Percentiles rank a stretch among this genome's conserved stretches.
phyloP scores from a whole-genome alignment of 2,797 vertebrate species.

The Notamacropus eugenii region DNA sequence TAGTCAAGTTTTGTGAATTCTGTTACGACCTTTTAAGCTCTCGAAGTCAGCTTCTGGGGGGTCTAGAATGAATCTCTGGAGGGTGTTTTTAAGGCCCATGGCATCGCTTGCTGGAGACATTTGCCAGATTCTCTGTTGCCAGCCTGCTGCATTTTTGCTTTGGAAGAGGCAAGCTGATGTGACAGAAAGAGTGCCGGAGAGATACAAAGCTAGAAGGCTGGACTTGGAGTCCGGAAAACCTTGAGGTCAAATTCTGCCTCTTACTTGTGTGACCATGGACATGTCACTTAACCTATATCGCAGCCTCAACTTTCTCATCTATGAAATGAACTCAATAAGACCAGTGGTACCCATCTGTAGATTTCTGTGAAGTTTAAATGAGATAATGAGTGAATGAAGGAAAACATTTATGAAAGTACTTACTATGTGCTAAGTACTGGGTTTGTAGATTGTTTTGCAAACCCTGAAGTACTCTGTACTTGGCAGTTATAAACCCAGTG shows the following conservation, averaged over 20 bases:
- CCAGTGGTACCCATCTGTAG: background rate
- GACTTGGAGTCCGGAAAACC: background rate
- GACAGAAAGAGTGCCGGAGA: background rate
- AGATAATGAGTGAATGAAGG: background rate
- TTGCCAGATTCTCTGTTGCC: background rate
- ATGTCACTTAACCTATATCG: background rate
- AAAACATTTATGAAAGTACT: background rate
- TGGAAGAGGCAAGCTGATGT: background rate
- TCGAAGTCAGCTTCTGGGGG: background rate
- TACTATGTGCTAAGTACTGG: background rate
- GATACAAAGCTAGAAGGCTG: background rate
- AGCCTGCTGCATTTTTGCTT: background rate
- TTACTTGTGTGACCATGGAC: background rate
- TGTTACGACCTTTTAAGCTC: background rate
- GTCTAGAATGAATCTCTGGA: background rate
- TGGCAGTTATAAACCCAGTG: too few relatives aligned
- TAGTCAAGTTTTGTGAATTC: conserved; percentile 27
- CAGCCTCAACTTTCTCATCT: background rate
- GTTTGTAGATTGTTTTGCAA: background rate
- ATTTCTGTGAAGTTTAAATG: background rate
- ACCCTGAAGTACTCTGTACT: too few relatives aligned
- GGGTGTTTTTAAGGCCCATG: background rate
- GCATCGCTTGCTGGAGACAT: background rate
- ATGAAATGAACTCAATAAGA: background rate
- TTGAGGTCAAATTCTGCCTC: background rate